Evolutionary conservation across 2,113 vertebrate species (phyloP), one percentile per base, ranked within the genome.

Genomic region (Gadus macrocephalus): DNA sequence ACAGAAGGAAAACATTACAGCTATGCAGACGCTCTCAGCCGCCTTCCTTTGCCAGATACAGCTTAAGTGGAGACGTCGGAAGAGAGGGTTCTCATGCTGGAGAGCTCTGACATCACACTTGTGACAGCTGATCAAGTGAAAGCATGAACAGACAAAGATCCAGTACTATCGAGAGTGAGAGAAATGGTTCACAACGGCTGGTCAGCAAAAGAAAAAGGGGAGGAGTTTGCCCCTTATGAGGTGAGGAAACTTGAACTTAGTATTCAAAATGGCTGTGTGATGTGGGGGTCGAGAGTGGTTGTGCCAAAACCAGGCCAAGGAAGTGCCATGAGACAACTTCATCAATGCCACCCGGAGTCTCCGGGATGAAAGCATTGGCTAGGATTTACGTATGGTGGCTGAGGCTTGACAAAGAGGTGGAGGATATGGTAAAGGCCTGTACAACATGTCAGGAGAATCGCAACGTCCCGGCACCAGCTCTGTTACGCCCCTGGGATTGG

Each of bases 381-480:
- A 53, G 66, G 25, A 62, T 20, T 3, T 72, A 60, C 6, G 31
- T 75, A 3, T 69, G 62, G 73, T 74, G 66, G 73, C 66, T 53
- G 11, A 69, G 38, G 2, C 69, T 74, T 38, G 61, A 74, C n/a
- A 38, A 58, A 12, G 49, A 63, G 12, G 15, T 75, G 1, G 35
- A 70, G 20, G 22, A 60, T 9, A 70, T 66, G 19, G 53, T 25
- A 25, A 25, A 25, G 25, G 25, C 25, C 25, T 25, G 25, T 25
- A 25, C 25, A 25, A 25, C 25, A 5, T 59, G 63, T 19, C 68
- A 70, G n/a, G 11, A n/a, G 9, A 38, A 65, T 17, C 62, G 66
- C 5, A 61, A 66, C 8, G 42, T 66, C 28, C 19, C 62, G 6
- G 11, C 55, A 42, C 61, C 35, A 14, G 62, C 22, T 7, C 31